Evolutionary conservation across 2,888 invertebrate species (phyloP).

Genomic region (Agrilus biguttatus): DNA sequence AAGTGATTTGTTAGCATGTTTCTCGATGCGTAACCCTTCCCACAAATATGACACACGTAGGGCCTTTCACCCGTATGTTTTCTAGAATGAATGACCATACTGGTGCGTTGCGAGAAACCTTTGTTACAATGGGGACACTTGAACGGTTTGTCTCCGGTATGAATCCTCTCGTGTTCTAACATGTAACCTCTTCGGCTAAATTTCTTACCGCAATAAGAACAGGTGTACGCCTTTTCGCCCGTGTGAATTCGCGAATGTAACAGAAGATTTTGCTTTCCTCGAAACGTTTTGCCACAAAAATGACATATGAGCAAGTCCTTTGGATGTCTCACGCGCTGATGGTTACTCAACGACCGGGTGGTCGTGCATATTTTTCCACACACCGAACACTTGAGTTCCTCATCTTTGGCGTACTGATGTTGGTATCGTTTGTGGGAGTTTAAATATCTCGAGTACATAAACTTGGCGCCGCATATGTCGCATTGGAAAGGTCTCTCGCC

Average conservation of each 20-base stretch:
- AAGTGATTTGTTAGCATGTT: conserved; percentile 36
- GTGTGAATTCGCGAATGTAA: conserved; percentile 1
- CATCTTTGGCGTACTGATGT: neutral
- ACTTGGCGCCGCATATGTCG: conserved; percentile 1
- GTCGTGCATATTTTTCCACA: conserved; percentile 6
- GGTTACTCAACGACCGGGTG: conserved; percentile 6
- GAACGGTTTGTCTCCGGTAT: conserved; percentile 2
- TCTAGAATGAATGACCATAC: neutral
- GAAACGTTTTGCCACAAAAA: conserved; percentile 1
- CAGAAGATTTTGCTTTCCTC: neutral
- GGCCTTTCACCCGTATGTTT: neutral
- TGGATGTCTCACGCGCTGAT: conserved; percentile 5
- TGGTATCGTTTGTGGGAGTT: neutral
- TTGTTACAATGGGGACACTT: neutral
- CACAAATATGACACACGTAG: conserved; percentile 1
- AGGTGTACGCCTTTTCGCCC: neutral
- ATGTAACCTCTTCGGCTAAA: neutral
- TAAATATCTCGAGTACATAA: neutral
- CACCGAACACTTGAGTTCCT: conserved; percentile 3
- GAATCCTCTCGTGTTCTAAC: conserved; percentile 1
- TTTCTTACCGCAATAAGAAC: neutral
- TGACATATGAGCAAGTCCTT: neutral
- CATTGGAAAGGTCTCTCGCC: conserved; percentile 2
- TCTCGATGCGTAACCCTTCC: conserved; percentile 26
- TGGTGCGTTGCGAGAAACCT: conserved; percentile 2